phyloP scores from a whole-genome alignment of 2,797 vertebrate genomes.

The Moxostoma hubbsi region DNA sequence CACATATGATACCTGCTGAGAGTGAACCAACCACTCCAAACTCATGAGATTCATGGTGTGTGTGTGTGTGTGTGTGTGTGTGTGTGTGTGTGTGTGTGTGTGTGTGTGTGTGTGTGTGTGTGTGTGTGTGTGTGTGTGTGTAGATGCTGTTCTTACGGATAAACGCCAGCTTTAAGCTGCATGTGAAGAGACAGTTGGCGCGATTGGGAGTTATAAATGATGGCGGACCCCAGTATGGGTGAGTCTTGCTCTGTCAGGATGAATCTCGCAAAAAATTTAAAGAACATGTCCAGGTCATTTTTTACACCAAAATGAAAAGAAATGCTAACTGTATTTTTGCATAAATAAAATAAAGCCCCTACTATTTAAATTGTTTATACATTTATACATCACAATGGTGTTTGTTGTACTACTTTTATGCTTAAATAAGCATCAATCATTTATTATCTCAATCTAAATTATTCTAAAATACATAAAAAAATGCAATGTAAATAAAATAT shows the following conservation, averaged over 20 bases:
- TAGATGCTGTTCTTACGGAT: constrained; percentile 95
- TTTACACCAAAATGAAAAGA: no score
- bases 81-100: constrained; percentile 29
- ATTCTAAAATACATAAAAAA: no score
- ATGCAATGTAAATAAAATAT: no score
- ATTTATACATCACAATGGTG: no score
- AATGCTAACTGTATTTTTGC: no score
- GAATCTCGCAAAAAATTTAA: no score
- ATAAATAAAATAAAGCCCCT: no score
- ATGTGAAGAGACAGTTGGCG: constrained; percentile 92
- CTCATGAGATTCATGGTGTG: background rate
- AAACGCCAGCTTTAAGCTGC: constrained; percentile 90
- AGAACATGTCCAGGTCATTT: no score
- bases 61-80: constrained; percentile 1
- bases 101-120: constrained; percentile 13
- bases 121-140: constrained; percentile 16
- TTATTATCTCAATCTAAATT: no score
- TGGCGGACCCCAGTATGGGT: constrained; percentile 95
- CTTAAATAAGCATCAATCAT: no score
- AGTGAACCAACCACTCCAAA: background rate
- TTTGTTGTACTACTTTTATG: no score
- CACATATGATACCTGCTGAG: background rate
- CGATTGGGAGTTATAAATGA: constrained; percentile 93
- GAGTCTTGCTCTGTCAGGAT: constrained; percentile 5
- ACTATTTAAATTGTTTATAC: no score